Base-by-base conservation (phyloP, 2,888 invertebrate species). In the Aphidoletes aphidimyza region DNA sequence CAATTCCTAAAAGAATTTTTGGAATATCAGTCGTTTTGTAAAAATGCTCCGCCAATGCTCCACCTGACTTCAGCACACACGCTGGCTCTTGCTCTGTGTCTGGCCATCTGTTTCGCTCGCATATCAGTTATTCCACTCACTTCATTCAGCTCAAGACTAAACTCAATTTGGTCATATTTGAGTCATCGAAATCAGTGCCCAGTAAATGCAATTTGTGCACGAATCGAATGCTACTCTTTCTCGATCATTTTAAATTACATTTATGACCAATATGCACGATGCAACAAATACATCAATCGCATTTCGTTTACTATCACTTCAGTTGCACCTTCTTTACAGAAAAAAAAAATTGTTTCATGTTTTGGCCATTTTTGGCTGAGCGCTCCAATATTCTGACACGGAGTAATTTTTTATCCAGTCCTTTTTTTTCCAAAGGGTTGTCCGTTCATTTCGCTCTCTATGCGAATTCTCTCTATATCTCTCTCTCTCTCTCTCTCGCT, bases 251-350 rank as follows among this genome's bases (percentile, higher is more conserved):
- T 69, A 69, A 69, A 69, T 69, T 69, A 69, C 69, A 69, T 69
- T 69, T 69, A 69, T 69, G 69, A 69, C 69, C 69, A 69, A 69
- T 69, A 69, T 69, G 69, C 69, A 69, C 69, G 69, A 69, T 69
- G 69, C 69, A 69, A 69, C 69, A 69, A 69, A 69, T 69, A 69
- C 30, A 69, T 69, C 69, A 69, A 69, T 69, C 30, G 34, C 69
- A 11, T 69, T 30, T 69, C 14, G 26, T 26, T 30, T 69, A 34
- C 69, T 69, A 47, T 2, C 47, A 11, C 19, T 5, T 14, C 1
- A 14, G 30, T 14, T 30, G 2, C 14, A 30, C 30, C 69, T 69
- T 69, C 69, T 14, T 30, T 22, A 22, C n/a, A n/a, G 42, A 9
- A 42, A 42, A 42, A 30, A 69, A 30, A 17, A 14, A 17, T 69